Conservation (phyloP, 2,888 invertebrate species). For the Amblyteles armatorius region DNA sequence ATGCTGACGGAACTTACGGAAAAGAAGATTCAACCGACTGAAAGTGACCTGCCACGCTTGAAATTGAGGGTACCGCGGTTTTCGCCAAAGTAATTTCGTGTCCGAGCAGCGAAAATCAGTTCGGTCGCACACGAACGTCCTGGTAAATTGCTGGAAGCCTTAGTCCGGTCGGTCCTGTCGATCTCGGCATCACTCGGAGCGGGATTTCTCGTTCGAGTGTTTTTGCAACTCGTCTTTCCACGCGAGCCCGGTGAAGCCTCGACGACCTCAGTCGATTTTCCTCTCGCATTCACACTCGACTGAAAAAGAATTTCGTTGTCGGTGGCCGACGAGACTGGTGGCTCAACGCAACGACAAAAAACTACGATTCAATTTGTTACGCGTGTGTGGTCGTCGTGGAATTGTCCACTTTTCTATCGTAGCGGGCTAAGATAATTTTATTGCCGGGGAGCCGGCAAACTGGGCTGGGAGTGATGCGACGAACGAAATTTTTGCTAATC, state of each 20-base stretch:
- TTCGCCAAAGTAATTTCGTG: conserved; percentile 41
- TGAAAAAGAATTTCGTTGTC: conserved; percentile 47
- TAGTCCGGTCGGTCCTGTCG: conserved; percentile 43
- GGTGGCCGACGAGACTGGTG: conserved; percentile 29
- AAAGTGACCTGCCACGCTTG: conserved; percentile 23
- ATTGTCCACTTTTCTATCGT: conserved; percentile 18
- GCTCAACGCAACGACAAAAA: conserved; percentile 25
- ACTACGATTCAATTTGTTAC: conserved; percentile 41
- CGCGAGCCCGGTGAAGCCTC: conserved; percentile 29
- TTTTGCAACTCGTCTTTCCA: conserved; percentile 38
- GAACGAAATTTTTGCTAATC: not conserved
- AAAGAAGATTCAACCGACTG: conserved; percentile 24
- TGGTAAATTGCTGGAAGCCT: conserved; percentile 61
- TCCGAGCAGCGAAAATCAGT: conserved; percentile 59
- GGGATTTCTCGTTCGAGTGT: conserved; percentile 57
- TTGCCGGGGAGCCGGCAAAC: not conserved
- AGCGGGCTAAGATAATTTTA: too few species aligned
- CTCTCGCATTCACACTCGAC: conserved; percentile 45
- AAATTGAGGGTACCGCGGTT: conserved; percentile 35
- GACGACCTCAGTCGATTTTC: conserved; percentile 50
- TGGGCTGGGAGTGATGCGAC: not conserved
- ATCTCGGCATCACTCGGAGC: conserved; percentile 49
- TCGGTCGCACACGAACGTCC: conserved; percentile 56
- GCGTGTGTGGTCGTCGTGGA: conserved; percentile 30
- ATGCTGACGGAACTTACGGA: conserved; percentile 12